Percentiles rank a stretch among this genome's conserved stretches.
Evolutionary conservation across 2,888 invertebrate genomes (phyloP).

Genomic region (Campaea margaritaria): DNA sequence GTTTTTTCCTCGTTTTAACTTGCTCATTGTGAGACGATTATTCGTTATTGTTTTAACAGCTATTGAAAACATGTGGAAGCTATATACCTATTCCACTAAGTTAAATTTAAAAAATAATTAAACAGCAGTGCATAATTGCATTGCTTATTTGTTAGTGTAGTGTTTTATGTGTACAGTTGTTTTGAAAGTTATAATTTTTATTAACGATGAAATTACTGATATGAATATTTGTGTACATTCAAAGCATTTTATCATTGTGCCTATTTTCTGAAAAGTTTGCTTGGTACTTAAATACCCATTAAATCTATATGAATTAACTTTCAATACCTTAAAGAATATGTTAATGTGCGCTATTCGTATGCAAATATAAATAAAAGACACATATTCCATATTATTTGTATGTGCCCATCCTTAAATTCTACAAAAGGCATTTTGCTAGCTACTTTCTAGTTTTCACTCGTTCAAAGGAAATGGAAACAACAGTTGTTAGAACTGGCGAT

Average conservation of each 20-base stretch:
- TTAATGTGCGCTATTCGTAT: conserved; percentile 38
- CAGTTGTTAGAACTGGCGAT: conserved; percentile 22
- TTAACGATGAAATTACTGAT: too few species aligned
- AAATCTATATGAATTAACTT: conserved; percentile 3
- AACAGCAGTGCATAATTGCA: neutral
- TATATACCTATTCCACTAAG: conserved; percentile 5
- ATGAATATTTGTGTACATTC: too few species aligned
- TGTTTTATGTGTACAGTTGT: too few species aligned
- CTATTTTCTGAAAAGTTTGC: neutral
- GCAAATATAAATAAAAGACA: conserved; percentile 36
- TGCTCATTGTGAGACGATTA: conserved; percentile 1
- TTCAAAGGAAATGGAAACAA: conserved; percentile 16
- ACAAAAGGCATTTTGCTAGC: conserved; percentile 30
- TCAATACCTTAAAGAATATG: conserved; percentile 22
- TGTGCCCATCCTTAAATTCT: conserved; percentile 38
- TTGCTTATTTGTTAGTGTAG: too few species aligned
- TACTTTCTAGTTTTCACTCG: conserved; percentile 39
- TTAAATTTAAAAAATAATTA: neutral
- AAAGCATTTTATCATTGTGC: neutral
- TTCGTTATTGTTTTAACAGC: conserved; percentile 12
- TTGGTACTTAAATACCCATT: conserved; percentile 8
- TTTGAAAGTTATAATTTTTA: neutral
- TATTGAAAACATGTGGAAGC: conserved; percentile 20
- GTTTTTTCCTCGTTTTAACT: conserved; percentile 10
- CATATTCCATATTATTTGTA: conserved; percentile 28